These are phyloP conservation scores for Buphagus erythrorhynchus DNA, from an alignment of 2,797 vertebrate genomes.

Conservation along the genomic window DNA sequence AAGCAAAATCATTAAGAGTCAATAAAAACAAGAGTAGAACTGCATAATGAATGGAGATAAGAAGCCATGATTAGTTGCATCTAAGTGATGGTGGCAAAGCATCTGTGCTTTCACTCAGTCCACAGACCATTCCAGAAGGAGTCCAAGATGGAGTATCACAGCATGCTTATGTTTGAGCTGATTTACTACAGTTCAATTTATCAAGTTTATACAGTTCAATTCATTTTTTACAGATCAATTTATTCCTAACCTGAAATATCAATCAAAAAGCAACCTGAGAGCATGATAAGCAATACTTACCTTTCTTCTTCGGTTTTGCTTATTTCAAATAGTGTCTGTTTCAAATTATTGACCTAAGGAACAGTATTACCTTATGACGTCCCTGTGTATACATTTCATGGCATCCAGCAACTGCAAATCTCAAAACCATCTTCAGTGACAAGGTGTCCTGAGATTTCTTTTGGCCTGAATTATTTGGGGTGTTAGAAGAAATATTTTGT, in stretches of 20 bases:
- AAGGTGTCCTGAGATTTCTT: background rate
- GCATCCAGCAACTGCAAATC: background rate
- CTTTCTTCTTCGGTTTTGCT: background rate
- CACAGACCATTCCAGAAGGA: background rate
- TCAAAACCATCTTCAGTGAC: background rate
- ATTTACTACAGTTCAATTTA: background rate
- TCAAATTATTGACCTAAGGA: background rate
- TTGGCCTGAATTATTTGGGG: background rate
- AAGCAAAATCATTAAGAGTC: background rate
- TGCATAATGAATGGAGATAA: background rate
- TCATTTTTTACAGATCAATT: background rate
- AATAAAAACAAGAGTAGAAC: background rate
- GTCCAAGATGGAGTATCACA: background rate
- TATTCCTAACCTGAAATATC: background rate
- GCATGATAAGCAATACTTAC: background rate
- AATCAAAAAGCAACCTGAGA: background rate
- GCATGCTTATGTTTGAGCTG: background rate
- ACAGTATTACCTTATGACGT: background rate
- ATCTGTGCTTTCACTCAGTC: background rate
- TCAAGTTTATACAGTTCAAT: too few relatives aligned
- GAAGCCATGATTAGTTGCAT: background rate
- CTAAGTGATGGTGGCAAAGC: background rate
- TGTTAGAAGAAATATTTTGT: background rate
- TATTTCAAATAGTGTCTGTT: background rate
- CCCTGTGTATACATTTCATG: background rate